These are phyloP conservation scores for Ascaphus truei DNA, from an alignment of 2,113 vertebrate species.

Conservation along the genomic window DNA sequence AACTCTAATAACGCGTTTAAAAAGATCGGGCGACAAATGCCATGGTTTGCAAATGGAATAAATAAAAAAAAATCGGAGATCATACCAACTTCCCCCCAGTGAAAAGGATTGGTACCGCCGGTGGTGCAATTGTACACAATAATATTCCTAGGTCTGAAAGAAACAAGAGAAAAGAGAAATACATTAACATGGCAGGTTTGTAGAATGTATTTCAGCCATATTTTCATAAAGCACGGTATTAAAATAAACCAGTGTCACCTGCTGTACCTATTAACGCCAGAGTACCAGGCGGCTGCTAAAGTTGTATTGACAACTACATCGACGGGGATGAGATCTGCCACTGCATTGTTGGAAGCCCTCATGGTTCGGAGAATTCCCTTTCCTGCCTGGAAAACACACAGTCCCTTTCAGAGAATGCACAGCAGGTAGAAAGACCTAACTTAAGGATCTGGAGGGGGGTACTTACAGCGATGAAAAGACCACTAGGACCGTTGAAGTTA, in stretches of 20 bases:
- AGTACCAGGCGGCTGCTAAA: constrained; percentile 93
- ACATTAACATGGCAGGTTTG: background rate
- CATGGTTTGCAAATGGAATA: too few relatives aligned
- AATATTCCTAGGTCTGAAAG: constrained; percentile 78
- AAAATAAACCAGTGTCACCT: constrained; percentile 53
- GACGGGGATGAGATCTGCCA: constrained; percentile 94
- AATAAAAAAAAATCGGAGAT: constrained; percentile 26
- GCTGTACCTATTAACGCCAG: constrained; percentile 81
- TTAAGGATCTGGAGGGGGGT: constrained; percentile 18
- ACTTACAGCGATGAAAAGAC: constrained; percentile 96
- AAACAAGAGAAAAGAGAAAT: constrained; percentile 31
- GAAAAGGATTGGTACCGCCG: constrained; percentile 93
- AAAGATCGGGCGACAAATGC: too few relatives aligned
- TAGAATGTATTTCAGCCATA: too few relatives aligned
- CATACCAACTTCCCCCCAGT: constrained; percentile 98
- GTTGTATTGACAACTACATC: constrained; percentile 91
- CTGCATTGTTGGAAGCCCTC: constrained; percentile 87
- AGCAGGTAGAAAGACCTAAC: constrained; percentile 8
- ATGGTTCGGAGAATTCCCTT: constrained; percentile 97
- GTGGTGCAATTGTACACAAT: constrained; percentile 97
- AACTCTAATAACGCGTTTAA: too few relatives aligned
- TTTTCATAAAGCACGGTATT: background rate
- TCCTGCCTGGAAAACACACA: constrained; percentile 78
- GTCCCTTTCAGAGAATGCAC: too few relatives aligned
- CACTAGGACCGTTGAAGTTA: constrained; percentile 97